A percentile compares a stretch with the other conserved stretches of the same genome.
phyloP scores from a whole-genome alignment of 2,113 vertebrate species.

The Alexandromys fortis region DNA sequence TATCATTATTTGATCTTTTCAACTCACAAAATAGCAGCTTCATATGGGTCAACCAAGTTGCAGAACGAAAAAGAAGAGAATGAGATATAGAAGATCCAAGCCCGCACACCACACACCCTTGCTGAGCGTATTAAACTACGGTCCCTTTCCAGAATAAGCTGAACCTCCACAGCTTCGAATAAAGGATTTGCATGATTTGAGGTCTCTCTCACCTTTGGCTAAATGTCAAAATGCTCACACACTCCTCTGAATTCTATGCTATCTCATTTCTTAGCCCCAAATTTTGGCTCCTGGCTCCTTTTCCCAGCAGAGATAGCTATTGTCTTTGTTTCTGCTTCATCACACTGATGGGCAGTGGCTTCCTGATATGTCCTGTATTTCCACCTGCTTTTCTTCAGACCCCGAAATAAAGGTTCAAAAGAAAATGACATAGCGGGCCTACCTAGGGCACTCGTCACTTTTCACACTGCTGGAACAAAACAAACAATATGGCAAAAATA shows the following conservation, averaged over 20 bases:
- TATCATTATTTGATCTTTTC: neutral
- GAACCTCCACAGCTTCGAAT: neutral
- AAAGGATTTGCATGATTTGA: neutral
- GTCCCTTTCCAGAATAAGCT: neutral
- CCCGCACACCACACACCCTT: neutral
- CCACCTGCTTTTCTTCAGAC: neutral
- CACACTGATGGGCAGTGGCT: neutral
- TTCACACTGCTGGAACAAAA: neutral
- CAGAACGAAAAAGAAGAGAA: neutral
- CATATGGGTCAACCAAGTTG: neutral
- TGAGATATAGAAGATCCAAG: neutral
- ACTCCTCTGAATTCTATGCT: neutral
- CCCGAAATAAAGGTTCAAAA: neutral
- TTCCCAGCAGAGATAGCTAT: neutral
- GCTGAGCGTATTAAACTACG: neutral
- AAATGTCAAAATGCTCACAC: neutral
- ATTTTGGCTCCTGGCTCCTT: neutral
- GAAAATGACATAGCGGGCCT: neutral
- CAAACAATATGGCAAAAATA: neutral
- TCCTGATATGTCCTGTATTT: neutral
- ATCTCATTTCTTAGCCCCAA: neutral
- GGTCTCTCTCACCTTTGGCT: conserved; percentile 10
- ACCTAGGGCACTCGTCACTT: neutral
- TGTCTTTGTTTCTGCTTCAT: neutral
- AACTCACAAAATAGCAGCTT: neutral